Evolutionary conservation across 2,888 invertebrate species (phyloP), one percentile per base, ranked within the genome.

Genomic region (Frankliniella fusca): DNA sequence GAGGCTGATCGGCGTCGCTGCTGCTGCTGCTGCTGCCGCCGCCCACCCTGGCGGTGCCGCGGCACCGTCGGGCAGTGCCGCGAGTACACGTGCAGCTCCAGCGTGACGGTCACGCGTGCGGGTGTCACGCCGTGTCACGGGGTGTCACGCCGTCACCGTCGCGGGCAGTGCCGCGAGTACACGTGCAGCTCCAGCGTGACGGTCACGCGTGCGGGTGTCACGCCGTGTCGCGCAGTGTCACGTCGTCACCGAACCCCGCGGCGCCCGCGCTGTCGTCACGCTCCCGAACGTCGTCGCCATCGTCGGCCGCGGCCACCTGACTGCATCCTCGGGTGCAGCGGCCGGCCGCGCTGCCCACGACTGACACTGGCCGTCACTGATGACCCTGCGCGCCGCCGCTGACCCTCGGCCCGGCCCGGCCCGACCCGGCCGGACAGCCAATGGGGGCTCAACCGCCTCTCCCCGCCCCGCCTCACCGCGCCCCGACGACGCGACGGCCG

Each of bases 1-100:
- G 23, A 23, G 70, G 70, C 8, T 10, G 70, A 2, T 27, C 23
- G 12, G 27, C 70, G 70, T 10, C 70, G 70, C 12, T 27, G 70
- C 8, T 27, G 70, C n/a, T 23, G 65, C 20, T 23, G 70, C n/a
- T 11, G 61, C 61, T n/a, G 61, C 23, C n/a, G n/a, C 7, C n/a
- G 70, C 20, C 65, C 27, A 23, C 9, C 70, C 23, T 70, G 11
- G 54, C 54, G 18, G 54, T 54, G 54, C 54, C 11, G 54, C 54
- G 54, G 70, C 70, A 65, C 9, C 70, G 70, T 10, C 23, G 70
- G 70, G 70, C 70, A 76, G 70, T 76, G 70, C 70, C 70, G 70
- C 27, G 70, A 76, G 70, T 76, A 76, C 70, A 76, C 70, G 70
- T 76, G 70, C 70, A 76, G 70, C 70, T 76, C 70, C 70, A 76